Conservation (phyloP, 2,113 vertebrate genomes). For the Peromyscus maniculatus region DNA sequence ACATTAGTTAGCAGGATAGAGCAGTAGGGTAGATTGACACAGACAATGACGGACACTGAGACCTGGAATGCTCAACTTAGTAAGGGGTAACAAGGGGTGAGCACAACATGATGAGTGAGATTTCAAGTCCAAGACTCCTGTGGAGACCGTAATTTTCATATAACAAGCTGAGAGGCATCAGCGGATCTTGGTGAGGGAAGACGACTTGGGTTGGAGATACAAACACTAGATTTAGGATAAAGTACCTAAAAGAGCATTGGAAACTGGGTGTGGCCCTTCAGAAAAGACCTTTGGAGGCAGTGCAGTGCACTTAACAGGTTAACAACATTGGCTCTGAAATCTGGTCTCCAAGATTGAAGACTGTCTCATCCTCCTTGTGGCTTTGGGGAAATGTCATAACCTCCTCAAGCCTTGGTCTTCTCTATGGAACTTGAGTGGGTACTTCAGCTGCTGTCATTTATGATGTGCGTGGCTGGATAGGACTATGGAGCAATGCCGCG, state of each 20-base stretch:
- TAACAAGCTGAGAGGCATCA: background rate
- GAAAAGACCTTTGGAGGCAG: background rate
- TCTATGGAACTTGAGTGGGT: background rate
- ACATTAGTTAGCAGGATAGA: background rate
- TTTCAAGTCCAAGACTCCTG: background rate
- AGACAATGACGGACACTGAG: background rate
- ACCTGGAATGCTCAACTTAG: background rate
- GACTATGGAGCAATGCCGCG: background rate
- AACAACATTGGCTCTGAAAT: background rate
- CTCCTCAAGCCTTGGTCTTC: background rate
- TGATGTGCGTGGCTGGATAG: background rate
- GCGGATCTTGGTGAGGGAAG: background rate
- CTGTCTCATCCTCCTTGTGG: background rate
- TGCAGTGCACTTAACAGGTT: fast-evolving
- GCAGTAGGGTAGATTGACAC: background rate
- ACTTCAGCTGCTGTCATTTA: background rate
- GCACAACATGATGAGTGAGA: background rate
- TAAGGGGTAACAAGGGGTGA: background rate
- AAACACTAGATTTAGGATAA: background rate
- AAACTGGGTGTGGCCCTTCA: background rate
- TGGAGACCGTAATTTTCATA: background rate
- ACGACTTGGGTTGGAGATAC: background rate
- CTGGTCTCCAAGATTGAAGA: background rate
- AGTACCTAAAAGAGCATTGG: background rate
- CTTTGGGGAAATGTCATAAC: background rate